Evolutionary conservation across 37 sponge, comb jelly and placozoan species (phyloP), one percentile per base, ranked within the genome.

Genomic region (Dysidea cf. avara): DNA sequence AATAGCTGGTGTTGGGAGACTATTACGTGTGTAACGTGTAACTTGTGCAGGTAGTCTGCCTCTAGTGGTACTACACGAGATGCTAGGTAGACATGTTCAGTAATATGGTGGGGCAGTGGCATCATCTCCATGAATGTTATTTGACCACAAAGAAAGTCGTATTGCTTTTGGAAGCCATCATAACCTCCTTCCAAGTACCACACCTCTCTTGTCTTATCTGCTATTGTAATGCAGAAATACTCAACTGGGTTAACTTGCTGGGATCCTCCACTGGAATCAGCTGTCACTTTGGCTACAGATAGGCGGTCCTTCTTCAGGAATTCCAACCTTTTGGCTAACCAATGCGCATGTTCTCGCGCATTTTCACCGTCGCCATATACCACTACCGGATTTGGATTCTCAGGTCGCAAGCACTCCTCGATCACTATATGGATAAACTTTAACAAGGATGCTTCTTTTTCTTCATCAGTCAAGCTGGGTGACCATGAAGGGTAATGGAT

Each of bases 121-220:
- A 58, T 53, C 80, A 89, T 74, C 25, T 71, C 74, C 58, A 16
- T 61, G 37, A 78, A 74, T 25, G 37, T 46, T 18, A 75, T 43
- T 21, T 66, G 2, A 9, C 80, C 79, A 61, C 89, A 89, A 4
- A 89, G 78, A 50, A 78, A 89, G 33, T 64, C 36, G 55, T 89
- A 89, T 50, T 72, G 51, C 1, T 49, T 6, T 7, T 40, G 55
- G 64, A 89, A 89, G 11, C 35, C 54, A 49, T 65, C 64, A 53
- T 83, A 89, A 13, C 83, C 79, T 3, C 84, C 78, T 2, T 89
- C 80, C 28, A 89, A 7, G n/a, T 56, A 43, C 89, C 89, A 83
- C 20, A 89, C 61, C 56, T 78, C 83, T 11, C 74, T 60, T 1
- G 80, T 71, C n/a, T 36, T 40, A 32, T 72, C 73, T 14, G 75